Percentiles rank a stretch among this genome's conserved stretches.
phyloP scores from a whole-genome alignment of 2,797 vertebrate species.

The Bovichtus variegatus region DNA sequence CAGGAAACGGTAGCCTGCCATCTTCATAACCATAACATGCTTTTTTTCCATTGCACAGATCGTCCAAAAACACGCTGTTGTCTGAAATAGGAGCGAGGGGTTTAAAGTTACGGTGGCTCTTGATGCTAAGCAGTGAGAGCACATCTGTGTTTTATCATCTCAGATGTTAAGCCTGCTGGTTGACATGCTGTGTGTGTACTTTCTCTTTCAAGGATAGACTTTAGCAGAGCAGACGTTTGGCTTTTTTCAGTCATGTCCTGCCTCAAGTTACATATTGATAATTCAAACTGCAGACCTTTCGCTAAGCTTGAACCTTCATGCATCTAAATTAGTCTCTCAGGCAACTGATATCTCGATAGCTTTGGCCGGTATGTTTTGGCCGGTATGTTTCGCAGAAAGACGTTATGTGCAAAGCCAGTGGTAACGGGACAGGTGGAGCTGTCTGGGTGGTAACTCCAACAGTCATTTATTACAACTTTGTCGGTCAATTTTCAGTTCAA shows the following conservation, averaged over 20 bases:
- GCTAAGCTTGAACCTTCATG: constrained; percentile 1
- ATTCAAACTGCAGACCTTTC: constrained; percentile 19
- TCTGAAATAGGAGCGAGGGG: constrained; percentile 51
- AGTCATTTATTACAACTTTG: not conserved
- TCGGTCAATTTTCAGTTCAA: not conserved
- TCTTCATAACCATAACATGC: constrained; percentile 51
- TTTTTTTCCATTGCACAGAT: constrained; percentile 68
- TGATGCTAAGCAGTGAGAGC: constrained; percentile 59
- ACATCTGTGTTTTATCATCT: constrained; percentile 82
- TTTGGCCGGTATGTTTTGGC: no score
- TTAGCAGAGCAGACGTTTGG: not conserved
- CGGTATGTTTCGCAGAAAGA: not conserved
- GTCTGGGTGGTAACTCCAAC: not conserved
- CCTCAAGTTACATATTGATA: constrained; percentile 9
- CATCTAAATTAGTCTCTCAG: not conserved
- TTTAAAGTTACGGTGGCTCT: constrained; percentile 65
- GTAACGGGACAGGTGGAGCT: not conserved
- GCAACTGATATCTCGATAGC: not conserved
- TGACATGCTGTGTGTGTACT: constrained; percentile 24
- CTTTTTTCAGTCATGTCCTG: constrained; percentile 17
- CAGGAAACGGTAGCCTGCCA: constrained; percentile 53
- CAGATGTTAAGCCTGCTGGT: constrained; percentile 50
- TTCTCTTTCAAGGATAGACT: constrained; percentile 28
- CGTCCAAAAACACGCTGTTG: constrained; percentile 60
- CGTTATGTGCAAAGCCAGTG: not conserved